Evolutionary conservation across 2,888 invertebrate genomes (phyloP).

Genomic region (Eugnorisma glareosa): DNA sequence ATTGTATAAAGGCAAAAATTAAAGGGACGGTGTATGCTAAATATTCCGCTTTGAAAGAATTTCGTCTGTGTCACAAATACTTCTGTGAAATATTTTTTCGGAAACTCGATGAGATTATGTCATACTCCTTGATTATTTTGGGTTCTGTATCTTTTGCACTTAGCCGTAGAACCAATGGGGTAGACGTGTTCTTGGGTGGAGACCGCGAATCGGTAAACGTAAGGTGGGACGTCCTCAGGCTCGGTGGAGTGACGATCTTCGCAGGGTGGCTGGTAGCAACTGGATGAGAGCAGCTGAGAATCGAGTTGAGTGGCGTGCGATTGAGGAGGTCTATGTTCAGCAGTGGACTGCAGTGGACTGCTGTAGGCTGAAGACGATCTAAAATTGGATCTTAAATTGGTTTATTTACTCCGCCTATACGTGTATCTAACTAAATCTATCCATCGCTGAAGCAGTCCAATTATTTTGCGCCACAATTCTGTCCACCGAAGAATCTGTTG

Average conservation of each 20-base stretch:
- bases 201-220: no score
- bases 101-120: not conserved
- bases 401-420: not conserved
- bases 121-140: not conserved
- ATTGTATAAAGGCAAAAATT: not conserved
- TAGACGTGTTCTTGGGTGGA: no score
- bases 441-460: not conserved
- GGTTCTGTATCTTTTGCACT: not conserved
- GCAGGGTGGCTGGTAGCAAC: no score
- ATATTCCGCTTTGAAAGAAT: not conserved
- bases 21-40: not conserved
- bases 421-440: not conserved
- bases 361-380: no score
- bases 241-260: no score
- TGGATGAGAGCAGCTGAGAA: no score
- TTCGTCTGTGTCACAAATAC: not conserved
- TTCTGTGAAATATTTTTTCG: not conserved
- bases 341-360: no score
- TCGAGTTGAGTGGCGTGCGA: no score
- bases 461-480: conserved; percentile 13
- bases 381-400: not conserved
- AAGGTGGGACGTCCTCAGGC: no score
- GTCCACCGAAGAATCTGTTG: conserved; percentile 37
- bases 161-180: no score
- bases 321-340: no score